Percentiles rank a stretch among this genome's conserved stretches.
Evolutionary conservation across 2,888 invertebrate species (phyloP).

Genomic region (Drosophila cracens): DNA sequence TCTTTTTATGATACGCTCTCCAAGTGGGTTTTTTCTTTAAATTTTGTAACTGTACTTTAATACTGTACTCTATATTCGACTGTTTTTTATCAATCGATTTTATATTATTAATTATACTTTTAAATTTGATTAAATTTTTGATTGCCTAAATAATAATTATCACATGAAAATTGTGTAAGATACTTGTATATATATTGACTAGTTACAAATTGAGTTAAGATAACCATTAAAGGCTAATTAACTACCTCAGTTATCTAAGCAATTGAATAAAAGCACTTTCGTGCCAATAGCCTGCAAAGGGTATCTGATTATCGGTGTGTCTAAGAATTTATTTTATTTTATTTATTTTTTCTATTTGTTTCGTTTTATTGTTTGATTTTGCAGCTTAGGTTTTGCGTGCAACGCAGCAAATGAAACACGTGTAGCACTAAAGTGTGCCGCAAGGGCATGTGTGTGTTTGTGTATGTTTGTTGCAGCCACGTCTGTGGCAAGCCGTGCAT

Average conservation of each 20-base stretch:
- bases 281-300: background rate
- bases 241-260: background rate
- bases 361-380: constrained; percentile 15
- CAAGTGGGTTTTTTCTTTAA: background rate
- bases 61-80: background rate
- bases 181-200: background rate
- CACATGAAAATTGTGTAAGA: background rate
- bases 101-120: background rate
- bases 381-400: constrained; percentile 61
- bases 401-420: constrained; percentile 68
- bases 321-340: background rate
- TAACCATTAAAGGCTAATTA: background rate
- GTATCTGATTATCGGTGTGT: constrained; percentile 28
- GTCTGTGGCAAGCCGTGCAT: constrained; percentile 77
- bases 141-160: background rate
- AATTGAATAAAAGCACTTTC: background rate
- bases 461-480: constrained; percentile 46
- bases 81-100: background rate
- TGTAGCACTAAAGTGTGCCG: constrained; percentile 57
- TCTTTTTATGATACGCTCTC: background rate
- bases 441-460: constrained; percentile 11
- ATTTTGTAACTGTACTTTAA: background rate
- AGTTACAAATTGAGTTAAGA: background rate
- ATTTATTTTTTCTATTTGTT: constrained; percentile 17
- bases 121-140: background rate